Conservation (phyloP, 2,888 invertebrate genomes). For the Drosophila ustulata region DNA sequence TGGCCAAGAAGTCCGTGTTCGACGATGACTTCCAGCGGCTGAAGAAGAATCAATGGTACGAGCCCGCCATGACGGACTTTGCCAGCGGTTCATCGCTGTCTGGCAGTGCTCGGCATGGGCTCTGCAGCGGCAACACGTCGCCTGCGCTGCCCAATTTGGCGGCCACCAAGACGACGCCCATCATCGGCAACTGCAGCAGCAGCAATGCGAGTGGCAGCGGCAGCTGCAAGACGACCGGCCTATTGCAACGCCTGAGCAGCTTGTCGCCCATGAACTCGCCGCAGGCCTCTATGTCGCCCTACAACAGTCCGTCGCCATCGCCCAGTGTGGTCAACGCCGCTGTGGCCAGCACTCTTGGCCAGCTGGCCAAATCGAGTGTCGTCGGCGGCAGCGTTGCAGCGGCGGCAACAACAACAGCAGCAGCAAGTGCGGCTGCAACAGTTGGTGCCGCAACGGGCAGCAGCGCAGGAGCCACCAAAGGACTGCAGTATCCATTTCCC, state of each 20-base stretch:
- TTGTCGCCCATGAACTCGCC: slow-evolving; percentile 85
- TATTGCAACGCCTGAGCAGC: slow-evolving; percentile 83
- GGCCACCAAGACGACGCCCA: slow-evolving; percentile 78
- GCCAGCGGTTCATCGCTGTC: slow-evolving; percentile 30
- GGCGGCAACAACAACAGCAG: slow-evolving; percentile 6
- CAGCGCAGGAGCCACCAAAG: slow-evolving; percentile 80
- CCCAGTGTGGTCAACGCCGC: slow-evolving; percentile 76
- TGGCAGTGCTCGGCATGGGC: slow-evolving; percentile 42
- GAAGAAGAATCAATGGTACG: slow-evolving; percentile 94
- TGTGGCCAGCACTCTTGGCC: slow-evolving; percentile 28
- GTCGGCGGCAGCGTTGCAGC: slow-evolving; percentile 15
- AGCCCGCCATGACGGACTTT: slow-evolving; percentile 85
- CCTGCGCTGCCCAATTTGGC: slow-evolving; percentile 84
- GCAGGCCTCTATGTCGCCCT: slow-evolving; percentile 84
- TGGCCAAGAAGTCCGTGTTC: slow-evolving; percentile 97
- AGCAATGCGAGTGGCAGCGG: slow-evolving; percentile 35
- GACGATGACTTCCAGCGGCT: slow-evolving; percentile 97
- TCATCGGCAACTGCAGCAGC: slow-evolving; percentile 61
- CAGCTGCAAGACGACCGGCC: slow-evolving; percentile 57
- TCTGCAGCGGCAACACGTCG: slow-evolving; percentile 77
- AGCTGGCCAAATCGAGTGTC: slow-evolving; percentile 48
- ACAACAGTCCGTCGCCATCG: slow-evolving; percentile 85
- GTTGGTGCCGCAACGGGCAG: slow-evolving; percentile 22
- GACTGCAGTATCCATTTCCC: slow-evolving; percentile 91
- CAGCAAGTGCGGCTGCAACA: slow-evolving; percentile 23